phyloP scores from a whole-genome alignment of 2,888 invertebrate genomes.

The Pyrocoelia pectoralis region DNA sequence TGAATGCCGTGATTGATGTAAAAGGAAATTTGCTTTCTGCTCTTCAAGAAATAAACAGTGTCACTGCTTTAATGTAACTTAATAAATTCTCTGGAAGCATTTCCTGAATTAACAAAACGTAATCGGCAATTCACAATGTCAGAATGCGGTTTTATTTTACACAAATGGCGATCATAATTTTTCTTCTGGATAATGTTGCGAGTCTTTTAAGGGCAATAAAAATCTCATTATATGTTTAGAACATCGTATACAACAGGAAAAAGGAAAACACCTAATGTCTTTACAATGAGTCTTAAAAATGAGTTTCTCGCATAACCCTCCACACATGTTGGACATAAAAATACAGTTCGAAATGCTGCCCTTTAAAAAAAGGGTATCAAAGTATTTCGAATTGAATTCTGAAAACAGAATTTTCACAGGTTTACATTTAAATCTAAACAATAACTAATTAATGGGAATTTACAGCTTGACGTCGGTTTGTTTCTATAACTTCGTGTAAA shows the following conservation, averaged over 20 bases:
- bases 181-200: neutral
- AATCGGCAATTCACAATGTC: no score
- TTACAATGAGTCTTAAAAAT: conserved; percentile 11
- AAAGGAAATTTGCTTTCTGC: no score
- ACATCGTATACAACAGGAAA: conserved; percentile 1
- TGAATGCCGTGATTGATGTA: no score
- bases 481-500: no score
- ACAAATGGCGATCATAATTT: neutral
- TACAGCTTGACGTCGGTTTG: no score
- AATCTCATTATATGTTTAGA: conserved; percentile 13
- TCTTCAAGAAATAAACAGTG: no score
- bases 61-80: no score
- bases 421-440: no score
- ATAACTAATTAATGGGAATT: no score
- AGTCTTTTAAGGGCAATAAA: conserved; percentile 6
- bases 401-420: no score
- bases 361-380: neutral
- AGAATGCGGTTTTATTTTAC: neutral
- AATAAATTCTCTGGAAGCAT: no score
- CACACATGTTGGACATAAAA: neutral
- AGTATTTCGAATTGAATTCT: neutral
- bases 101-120: no score
- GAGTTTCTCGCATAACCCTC: neutral
- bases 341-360: neutral
- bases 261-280: conserved; percentile 1